phyloP scores from a whole-genome alignment of 2,888 invertebrate species.

The Clostera curtula region DNA sequence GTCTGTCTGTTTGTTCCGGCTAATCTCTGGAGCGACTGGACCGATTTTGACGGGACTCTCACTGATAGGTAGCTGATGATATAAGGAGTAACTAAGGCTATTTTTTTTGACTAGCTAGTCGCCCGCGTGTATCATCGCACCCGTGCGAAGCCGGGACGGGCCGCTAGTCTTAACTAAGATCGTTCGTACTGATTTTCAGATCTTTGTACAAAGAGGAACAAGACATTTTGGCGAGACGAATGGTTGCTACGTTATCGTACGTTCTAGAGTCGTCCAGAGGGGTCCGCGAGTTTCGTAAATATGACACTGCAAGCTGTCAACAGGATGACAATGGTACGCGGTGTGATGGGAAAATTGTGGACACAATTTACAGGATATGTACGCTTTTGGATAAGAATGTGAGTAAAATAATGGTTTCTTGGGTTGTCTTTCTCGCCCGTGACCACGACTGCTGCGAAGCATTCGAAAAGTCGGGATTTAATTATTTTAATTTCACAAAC shows the following conservation, averaged over 20 bases:
- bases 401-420: constrained; percentile 20
- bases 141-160: too few relatives aligned
- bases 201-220: constrained; percentile 54
- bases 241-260: constrained; percentile 30
- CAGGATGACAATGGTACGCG: constrained; percentile 3
- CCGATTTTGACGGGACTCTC: too few relatives aligned
- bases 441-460: too few relatives aligned
- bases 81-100: too few relatives aligned
- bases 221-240: constrained; percentile 40
- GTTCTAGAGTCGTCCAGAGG: constrained; percentile 27
- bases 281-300: constrained; percentile 20
- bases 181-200: constrained; percentile 37
- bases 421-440: not conserved
- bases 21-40: too few relatives aligned
- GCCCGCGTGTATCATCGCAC: too few relatives aligned
- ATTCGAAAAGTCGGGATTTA: too few relatives aligned
- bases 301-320: constrained; percentile 12
- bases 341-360: constrained; percentile 17
- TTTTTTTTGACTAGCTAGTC: too few relatives aligned
- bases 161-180: too few relatives aligned
- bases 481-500: too few relatives aligned
- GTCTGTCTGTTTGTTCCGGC: too few relatives aligned
- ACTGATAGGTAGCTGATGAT: too few relatives aligned
- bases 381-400: constrained; percentile 44
- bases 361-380: constrained; percentile 38